Evolutionary conservation across 1,140 invertebrate genomes (phyloP), one percentile per base, ranked within the genome.

Genomic region (Drosophila fuyamai): DNA sequence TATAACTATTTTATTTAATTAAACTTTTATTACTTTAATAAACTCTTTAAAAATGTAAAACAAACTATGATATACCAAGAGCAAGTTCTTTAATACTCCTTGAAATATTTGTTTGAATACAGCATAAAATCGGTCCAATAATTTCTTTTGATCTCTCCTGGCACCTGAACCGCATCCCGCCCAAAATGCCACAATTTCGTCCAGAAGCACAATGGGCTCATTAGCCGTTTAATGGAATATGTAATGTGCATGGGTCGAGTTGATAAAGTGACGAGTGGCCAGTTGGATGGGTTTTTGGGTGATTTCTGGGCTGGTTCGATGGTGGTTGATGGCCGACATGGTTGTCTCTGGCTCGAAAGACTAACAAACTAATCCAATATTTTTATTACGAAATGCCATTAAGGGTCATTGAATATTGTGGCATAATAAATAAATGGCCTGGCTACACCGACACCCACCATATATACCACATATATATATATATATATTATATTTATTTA

Each of bases 331-430:
- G 23, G 29, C 36, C 18, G 23, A 27, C 36, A 32, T 32, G 60
- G 61, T 54, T 43, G 55, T 60, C 14, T 29, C 35, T 47, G 16
- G 14, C 46, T 27, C 66, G 62, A 72, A 72, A 74, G 76, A 89
- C 84, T 84, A 89, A 89, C 84, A 84, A 89, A 88, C 84, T 89
- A 89, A 89, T 89, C 84, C 84, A 89, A 89, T 89, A 89, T 89
- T 89, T 89, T 89, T 89, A 89, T 89, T 89, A 89, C 85, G 85
- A 89, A 89, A 89, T 90, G 84, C 84, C 84, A 89, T 89, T 89
- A 89, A 89, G 84, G 85, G 84, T 81, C 84, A 89, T 89, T 89
- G 84, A 89, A 89, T 89, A 89, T 89, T 89, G 84, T 84, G 85
- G 84, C 83, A 89, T 89, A 88, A 88, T 88, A 88, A 88, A 88